A percentile compares a stretch with the other conserved stretches of the same genome.
phyloP scores from a whole-genome alignment of 1,140 invertebrate species.

The Saccostrea glomerata region DNA sequence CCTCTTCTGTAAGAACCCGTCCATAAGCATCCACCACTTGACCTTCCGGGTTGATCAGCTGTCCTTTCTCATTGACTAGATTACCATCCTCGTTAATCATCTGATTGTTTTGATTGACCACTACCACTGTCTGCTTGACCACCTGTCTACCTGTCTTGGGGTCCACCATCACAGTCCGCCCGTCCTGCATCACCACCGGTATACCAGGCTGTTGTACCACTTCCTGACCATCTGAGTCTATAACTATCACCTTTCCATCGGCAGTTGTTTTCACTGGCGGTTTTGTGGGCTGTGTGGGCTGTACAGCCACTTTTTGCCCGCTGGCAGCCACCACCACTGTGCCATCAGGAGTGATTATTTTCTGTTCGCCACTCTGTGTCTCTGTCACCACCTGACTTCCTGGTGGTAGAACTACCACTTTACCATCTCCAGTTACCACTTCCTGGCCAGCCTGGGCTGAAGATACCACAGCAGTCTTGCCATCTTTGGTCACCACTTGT shows the following conservation, averaged over 20 bases:
- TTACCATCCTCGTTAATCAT: constrained; percentile 17
- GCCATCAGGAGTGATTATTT: constrained; percentile 30
- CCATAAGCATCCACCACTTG: constrained; percentile 31
- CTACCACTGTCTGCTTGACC: constrained; percentile 26
- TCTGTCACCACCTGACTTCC: constrained; percentile 11
- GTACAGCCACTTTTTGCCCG: neutral
- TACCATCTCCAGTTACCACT: constrained; percentile 21
- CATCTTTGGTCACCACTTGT: constrained; percentile 4
- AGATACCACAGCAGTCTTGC: neutral
- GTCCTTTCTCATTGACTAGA: constrained; percentile 28
- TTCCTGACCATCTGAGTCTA: constrained; percentile 26
- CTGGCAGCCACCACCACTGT: constrained; percentile 7
- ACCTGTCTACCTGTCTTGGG: neutral
- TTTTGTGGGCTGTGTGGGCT: neutral
- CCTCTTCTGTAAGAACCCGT: neutral
- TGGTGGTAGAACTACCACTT: constrained; percentile 32
- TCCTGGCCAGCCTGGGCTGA: neutral
- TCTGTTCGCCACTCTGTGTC: constrained; percentile 4
- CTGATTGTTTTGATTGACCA: constrained; percentile 14
- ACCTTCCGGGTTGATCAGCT: neutral
- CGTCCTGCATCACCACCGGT: constrained; percentile 5
- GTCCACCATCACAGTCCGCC: constrained; percentile 5
- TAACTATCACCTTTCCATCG: neutral
- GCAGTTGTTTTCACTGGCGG: neutral
- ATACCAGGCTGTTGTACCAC: neutral